A percentile compares a stretch with the other conserved stretches of the same genome.
These are phyloP conservation scores for Drosophila quinaria DNA, from an alignment of 2,888 invertebrate genomes.

Conservation along the genomic window DNA sequence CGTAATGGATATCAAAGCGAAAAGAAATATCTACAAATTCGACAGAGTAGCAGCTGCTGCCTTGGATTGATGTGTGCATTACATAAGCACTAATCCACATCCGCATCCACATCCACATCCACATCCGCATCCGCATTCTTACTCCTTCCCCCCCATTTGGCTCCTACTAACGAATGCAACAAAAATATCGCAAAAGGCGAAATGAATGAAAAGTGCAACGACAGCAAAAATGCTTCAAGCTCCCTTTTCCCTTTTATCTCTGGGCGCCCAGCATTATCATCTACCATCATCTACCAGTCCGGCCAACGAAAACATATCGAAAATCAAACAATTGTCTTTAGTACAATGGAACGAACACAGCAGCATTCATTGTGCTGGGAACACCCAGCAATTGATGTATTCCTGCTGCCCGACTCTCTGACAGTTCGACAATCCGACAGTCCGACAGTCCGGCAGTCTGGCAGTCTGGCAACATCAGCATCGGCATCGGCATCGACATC, in stretches of 20 bases:
- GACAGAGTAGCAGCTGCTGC: conserved; percentile 15
- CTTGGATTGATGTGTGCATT: conserved; percentile 71
- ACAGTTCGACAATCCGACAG: not conserved
- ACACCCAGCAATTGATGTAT: conserved; percentile 67
- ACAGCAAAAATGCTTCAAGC: conserved; percentile 55
- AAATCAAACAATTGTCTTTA: conserved; percentile 80
- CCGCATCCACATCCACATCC: conserved; percentile 28
- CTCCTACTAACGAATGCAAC: conserved; percentile 29
- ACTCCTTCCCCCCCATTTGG: too few species aligned
- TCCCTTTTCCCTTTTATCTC: conserved; percentile 1
- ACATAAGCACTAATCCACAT: conserved; percentile 71
- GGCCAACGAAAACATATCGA: conserved; percentile 68
- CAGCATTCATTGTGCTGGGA: conserved; percentile 58
- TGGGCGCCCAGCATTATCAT: not conserved
- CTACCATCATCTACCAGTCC: conserved; percentile 24
- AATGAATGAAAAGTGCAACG: conserved; percentile 68
- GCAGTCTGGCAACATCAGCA: not conserved
- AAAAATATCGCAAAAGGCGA: conserved; percentile 54
- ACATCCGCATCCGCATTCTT: not conserved
- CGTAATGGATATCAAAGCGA: conserved; percentile 51
- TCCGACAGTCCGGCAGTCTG: not conserved
- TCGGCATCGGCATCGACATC: not conserved
- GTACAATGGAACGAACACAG: conserved; percentile 63
- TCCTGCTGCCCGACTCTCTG: conserved; percentile 22
- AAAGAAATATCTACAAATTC: conserved; percentile 40